Evolutionary conservation across 2,888 invertebrate species (phyloP).

Genomic region (Ornithoptera priamus): DNA sequence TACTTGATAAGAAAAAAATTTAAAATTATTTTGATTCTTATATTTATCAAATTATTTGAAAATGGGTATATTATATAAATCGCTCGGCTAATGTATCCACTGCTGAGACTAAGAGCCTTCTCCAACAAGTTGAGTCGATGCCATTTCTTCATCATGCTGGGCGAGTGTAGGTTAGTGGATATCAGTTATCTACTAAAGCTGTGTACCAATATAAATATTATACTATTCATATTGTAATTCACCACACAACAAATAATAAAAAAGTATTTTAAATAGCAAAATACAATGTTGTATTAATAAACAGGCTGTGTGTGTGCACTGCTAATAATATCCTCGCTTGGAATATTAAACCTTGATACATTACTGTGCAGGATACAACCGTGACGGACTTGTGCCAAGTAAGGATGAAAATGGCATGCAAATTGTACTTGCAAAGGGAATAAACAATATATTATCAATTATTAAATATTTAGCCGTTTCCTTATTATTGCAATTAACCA

Average conservation of each 20-base stretch:
- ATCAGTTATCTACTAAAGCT: too few relatives aligned
- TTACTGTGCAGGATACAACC: not conserved
- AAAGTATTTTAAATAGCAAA: constrained; percentile 6
- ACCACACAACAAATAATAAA: not conserved
- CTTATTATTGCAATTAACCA: not conserved
- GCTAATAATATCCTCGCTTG: not conserved
- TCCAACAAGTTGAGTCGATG: too few relatives aligned
- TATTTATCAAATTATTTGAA: too few relatives aligned
- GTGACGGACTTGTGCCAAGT: constrained; percentile 20
- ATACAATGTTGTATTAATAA: constrained; percentile 6
- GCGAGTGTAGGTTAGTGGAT: too few relatives aligned
- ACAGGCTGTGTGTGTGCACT: constrained; percentile 1
- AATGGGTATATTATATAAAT: too few relatives aligned
- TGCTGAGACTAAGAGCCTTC: too few relatives aligned
- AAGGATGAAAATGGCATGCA: constrained; percentile 9
- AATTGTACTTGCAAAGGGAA: constrained; percentile 13
- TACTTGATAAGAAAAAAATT: too few relatives aligned
- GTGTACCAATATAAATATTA: too few relatives aligned
- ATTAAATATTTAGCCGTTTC: not conserved
- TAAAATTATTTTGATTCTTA: too few relatives aligned
- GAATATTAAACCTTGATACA: constrained; percentile 6
- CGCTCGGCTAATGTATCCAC: too few relatives aligned
- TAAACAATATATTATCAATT: not conserved
- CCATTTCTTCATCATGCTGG: too few relatives aligned
- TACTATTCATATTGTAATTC: not conserved